phyloP scores from a whole-genome alignment of 1,140 invertebrate genomes.

The Nixonia krombeini region DNA sequence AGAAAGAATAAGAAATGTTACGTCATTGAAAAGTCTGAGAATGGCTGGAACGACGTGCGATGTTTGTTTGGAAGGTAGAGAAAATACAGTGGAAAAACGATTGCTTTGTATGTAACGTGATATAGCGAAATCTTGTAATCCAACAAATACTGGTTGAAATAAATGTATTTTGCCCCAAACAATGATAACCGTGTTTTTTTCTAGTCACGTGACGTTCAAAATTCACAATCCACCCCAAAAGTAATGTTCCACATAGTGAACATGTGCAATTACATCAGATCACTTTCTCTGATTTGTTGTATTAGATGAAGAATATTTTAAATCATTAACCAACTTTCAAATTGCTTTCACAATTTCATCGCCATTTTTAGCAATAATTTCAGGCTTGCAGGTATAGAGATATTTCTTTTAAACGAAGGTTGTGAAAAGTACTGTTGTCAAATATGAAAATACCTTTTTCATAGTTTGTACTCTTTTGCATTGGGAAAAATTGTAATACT shows the following conservation, averaged over 20 bases:
- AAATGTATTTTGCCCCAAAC: constrained; percentile 45
- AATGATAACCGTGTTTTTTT: constrained; percentile 37
- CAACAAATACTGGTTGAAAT: constrained; percentile 46
- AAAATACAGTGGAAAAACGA: not conserved
- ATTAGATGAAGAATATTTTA: no score
- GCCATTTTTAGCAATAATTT: no score
- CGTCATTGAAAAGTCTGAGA: constrained; percentile 48
- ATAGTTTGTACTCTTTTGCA: no score
- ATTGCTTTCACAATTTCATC: no score
- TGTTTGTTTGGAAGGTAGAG: constrained; percentile 1
- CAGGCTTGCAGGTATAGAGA: no score
- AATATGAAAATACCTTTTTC: no score
- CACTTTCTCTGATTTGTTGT: no score
- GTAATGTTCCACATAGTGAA: not conserved
- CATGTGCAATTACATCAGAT: no score
- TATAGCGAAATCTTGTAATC: not conserved
- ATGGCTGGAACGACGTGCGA: constrained; percentile 48
- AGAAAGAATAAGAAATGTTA: not conserved
- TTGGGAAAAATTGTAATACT: no score
- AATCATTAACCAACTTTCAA: no score
- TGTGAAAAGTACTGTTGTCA: no score
- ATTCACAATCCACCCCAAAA: constrained; percentile 1
- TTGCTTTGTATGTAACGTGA: not conserved
- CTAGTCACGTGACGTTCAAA: constrained; percentile 12
- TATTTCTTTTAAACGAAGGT: no score